Percentiles rank a stretch among this genome's conserved stretches.
Conservation (phyloP, 1,140 invertebrate genomes). For the Copidosoma floridanum region DNA sequence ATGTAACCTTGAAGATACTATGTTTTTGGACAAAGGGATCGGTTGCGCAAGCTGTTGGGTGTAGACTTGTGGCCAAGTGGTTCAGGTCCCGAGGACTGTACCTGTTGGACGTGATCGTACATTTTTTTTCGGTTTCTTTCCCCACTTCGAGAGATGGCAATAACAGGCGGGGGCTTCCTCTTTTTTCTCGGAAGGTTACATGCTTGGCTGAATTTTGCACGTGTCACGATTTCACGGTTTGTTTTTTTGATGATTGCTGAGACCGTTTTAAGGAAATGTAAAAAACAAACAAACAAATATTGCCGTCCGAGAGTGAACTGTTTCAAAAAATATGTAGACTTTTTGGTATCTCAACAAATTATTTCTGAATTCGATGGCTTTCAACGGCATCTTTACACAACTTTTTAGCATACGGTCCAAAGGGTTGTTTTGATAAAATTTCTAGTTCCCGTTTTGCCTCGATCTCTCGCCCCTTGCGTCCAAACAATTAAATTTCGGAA, state of each 20-base stretch:
- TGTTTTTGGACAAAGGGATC: constrained; percentile 10
- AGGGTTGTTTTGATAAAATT: background rate
- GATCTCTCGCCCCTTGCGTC: background rate
- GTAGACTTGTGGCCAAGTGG: constrained; percentile 7
- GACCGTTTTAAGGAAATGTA: background rate
- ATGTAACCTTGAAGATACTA: constrained; percentile 2
- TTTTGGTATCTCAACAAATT: too few relatives aligned
- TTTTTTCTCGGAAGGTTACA: background rate
- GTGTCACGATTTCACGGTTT: background rate
- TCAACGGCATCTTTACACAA: too few relatives aligned
- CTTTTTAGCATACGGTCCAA: too few relatives aligned
- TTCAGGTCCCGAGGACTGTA: background rate
- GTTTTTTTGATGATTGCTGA: background rate
- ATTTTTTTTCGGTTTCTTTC: constrained; percentile 7
- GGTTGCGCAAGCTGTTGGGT: constrained; percentile 8
- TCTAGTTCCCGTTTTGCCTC: background rate
- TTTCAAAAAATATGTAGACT: too few relatives aligned
- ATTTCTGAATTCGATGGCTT: too few relatives aligned
- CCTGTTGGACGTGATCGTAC: background rate
- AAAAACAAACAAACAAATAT: background rate
- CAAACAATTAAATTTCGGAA: constrained; percentile 7
- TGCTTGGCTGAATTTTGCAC: background rate
- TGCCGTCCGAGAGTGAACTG: too few relatives aligned
- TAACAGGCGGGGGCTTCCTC: background rate
- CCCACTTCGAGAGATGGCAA: too few relatives aligned